Evolutionary conservation across 37 sponge, comb jelly and placozoan genomes (phyloP).

Genomic region (Amphimedon queenslandica): DNA sequence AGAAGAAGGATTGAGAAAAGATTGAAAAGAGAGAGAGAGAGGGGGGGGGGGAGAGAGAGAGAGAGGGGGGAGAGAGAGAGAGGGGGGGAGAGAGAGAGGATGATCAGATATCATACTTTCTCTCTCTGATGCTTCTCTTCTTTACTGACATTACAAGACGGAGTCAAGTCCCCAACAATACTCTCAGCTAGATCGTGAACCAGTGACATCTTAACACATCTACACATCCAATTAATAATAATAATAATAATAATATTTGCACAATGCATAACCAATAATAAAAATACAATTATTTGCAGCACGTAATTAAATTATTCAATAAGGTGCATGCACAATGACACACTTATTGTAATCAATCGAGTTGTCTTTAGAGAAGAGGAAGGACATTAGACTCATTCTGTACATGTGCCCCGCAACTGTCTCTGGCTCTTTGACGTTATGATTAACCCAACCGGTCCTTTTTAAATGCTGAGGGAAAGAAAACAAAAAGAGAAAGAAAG

Average conservation of each 20-base stretch:
- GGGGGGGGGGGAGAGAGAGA: no score
- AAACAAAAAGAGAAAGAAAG: no score
- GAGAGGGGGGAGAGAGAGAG: no score
- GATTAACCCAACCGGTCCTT: slow-evolving; percentile 86
- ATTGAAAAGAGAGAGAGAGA: no score
- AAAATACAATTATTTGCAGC: not conserved
- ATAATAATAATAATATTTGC: not conserved
- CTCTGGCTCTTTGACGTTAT: slow-evolving; percentile 68
- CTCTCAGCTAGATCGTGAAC: slow-evolving; percentile 94
- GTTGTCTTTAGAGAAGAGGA: slow-evolving; percentile 42
- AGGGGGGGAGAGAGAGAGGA: no score
- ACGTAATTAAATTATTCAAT: no score
- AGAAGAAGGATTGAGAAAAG: no score
- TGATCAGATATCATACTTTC: slow-evolving; percentile 33
- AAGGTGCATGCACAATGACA: slow-evolving; percentile 15
- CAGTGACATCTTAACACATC: slow-evolving; percentile 84
- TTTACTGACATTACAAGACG: slow-evolving; percentile 71
- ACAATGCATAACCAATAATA: not conserved
- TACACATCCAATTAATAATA: slow-evolving; percentile 3
- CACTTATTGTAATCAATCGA: no score
- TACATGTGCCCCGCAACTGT: slow-evolving; percentile 95
- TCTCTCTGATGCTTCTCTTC: slow-evolving; percentile 84
- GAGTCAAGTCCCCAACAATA: slow-evolving; percentile 90
- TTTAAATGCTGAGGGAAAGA: slow-evolving; percentile 56
- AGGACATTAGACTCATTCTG: slow-evolving; percentile 88